Evolutionary conservation across 2,113 vertebrate genomes (phyloP).

Genomic region (Cromileptes altivelis): DNA sequence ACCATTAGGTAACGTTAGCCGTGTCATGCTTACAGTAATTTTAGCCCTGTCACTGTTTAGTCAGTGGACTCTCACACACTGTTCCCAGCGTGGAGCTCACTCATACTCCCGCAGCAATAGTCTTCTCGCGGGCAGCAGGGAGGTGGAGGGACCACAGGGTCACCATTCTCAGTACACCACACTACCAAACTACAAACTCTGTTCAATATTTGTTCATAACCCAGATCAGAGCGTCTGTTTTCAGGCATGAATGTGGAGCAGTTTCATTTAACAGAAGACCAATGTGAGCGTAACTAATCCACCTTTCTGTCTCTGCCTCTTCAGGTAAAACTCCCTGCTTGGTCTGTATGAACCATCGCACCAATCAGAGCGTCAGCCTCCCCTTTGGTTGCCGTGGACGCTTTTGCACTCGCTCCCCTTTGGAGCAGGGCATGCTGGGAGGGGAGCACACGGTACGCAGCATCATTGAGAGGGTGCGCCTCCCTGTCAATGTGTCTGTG

Average conservation of each 20-base stretch:
- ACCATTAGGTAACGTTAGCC: no score
- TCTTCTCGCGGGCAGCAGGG: no score
- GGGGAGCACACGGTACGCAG: constrained; percentile 97
- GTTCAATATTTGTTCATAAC: no score
- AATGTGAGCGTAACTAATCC: constrained; percentile 35
- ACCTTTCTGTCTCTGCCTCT: constrained; percentile 4
- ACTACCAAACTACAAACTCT: background rate
- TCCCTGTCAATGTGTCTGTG: constrained; percentile 96
- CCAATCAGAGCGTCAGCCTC: constrained; percentile 97
- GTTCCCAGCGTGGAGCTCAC: no score
- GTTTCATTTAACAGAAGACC: background rate
- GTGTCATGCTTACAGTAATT: no score
- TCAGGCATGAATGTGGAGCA: background rate
- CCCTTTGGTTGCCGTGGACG: constrained; percentile 97
- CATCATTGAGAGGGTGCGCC: constrained; percentile 96
- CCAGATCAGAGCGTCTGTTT: background rate
- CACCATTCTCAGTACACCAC: background rate
- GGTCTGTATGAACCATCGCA: constrained; percentile 99
- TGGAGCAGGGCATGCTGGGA: constrained; percentile 97
- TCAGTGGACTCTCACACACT: no score
- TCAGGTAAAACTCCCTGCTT: constrained; percentile 95
- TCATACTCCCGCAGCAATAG: no score
- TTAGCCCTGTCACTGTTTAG: no score
- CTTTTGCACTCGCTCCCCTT: constrained; percentile 96
- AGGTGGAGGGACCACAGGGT: no score